These are phyloP conservation scores for Daphoenositta chrysoptera DNA, from an alignment of 2,113 vertebrate species.

Conservation along the genomic window DNA sequence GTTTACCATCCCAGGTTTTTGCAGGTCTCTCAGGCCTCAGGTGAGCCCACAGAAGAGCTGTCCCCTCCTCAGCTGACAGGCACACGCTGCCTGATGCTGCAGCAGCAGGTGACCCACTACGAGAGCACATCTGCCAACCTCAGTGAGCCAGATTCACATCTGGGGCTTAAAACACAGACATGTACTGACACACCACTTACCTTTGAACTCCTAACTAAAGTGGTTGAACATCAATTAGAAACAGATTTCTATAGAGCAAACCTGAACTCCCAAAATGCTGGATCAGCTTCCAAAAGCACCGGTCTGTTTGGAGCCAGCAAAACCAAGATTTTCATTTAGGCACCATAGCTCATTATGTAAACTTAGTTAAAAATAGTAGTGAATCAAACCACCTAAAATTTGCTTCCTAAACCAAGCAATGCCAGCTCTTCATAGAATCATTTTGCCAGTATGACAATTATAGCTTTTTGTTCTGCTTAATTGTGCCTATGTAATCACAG, in stretches of 20 bases:
- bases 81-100: background rate
- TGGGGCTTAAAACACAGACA: background rate
- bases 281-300: background rate
- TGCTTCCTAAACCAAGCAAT: background rate
- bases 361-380: background rate
- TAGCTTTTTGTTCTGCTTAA: background rate
- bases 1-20: background rate
- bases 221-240: background rate
- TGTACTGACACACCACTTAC: background rate
- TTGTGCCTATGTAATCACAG: background rate
- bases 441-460: background rate
- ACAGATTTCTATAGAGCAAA: background rate
- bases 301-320: background rate
- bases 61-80: background rate
- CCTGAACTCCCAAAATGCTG: background rate
- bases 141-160: background rate
- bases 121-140: background rate
- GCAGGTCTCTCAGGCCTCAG: background rate
- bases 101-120: background rate
- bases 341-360: background rate
- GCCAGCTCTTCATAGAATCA: background rate
- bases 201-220: background rate
- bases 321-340: background rate
- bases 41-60: background rate
- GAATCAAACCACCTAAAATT: background rate